Percentiles rank a stretch among this genome's conserved stretches.
Conservation (phyloP, 2,113 vertebrate species). For the Neogale vison region DNA sequence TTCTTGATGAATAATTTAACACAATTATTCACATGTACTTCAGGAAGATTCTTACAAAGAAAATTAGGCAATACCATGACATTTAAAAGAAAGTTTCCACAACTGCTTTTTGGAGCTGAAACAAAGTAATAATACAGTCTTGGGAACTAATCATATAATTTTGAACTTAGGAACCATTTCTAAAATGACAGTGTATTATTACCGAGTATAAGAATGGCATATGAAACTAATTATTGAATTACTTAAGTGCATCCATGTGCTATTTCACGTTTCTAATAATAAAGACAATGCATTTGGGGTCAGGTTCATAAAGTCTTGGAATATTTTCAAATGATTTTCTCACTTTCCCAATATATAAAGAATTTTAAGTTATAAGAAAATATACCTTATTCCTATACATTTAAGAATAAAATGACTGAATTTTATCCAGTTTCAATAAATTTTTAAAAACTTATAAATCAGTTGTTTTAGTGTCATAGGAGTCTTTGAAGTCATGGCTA, state of each 20-base stretch:
- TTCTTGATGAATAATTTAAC: constrained; percentile 67
- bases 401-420: neutral
- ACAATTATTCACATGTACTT: constrained; percentile 57
- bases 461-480: neutral
- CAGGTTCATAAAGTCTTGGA: neutral
- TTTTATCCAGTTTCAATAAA: neutral
- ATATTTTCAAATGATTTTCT: constrained; percentile 16
- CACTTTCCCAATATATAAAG: neutral
- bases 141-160: neutral
- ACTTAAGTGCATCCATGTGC: neutral
- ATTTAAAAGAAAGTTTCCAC: constrained; percentile 60
- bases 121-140: neutral
- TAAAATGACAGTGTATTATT: constrained; percentile 15
- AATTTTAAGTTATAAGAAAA: constrained; percentile 14
- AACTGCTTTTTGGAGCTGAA: constrained; percentile 27
- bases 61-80: constrained; percentile 47
- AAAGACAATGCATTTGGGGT: constrained; percentile 18
- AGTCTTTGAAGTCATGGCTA: neutral
- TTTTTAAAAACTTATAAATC: neutral
- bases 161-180: constrained; percentile 28
- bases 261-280: constrained; percentile 5
- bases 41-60: constrained; percentile 55
- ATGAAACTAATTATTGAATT: neutral
- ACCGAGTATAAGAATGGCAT: neutral
- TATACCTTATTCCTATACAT: neutral